Base-by-base conservation (phyloP, 1,140 invertebrate species). In the Rhysida immarginata region DNA sequence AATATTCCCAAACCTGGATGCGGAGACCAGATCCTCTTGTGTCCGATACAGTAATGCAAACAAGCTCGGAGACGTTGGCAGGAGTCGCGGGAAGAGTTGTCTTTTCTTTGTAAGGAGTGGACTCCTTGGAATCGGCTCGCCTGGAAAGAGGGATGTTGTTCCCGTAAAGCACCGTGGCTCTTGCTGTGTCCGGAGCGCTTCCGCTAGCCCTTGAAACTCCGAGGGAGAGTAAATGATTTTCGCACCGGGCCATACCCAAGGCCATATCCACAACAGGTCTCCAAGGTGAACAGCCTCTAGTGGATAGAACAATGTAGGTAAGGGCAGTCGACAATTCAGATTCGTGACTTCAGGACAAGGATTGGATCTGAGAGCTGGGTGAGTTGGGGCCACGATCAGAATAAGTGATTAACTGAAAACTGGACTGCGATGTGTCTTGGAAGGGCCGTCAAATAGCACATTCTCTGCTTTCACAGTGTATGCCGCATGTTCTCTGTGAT, bases 221-320 rank as follows among this genome's bases (percentile, higher is more conserved):
- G n/a, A n/a, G n/a, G n/a, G n/a, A n/a, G n/a, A n/a, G 66, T 74
- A 68, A 73, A 73, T 50, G 41, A 72, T 71, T 73, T 68, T 72
- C 66, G 61, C 64, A 61, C 65, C 69, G 49, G 69, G 66, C 78
- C 80, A 80, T 84, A 83, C 79, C 44, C n/a, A n/a, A 41, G 35
- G 72, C 77, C 74, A 82, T 83, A 83, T 80, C 81, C 80, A 81
- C 81, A 85, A 77, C 81, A 82, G 82, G 83, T 86, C 81, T 86
- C 82, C 83, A 82, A 85, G 83, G 82, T 84, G 76, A 83, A 81
- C 74, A 86, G 81, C 82, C 84, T 85, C 82, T 86, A 81, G 82
- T 84, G 66, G 81, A 83, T 85, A 81, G 81, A 84, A 76, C 78
- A 85, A 85, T 85, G 81, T 84, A 84, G 83, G 64, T 71, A 74